Conservation (phyloP, 2,888 invertebrate genomes). For the Nemotelus nigrinus region DNA sequence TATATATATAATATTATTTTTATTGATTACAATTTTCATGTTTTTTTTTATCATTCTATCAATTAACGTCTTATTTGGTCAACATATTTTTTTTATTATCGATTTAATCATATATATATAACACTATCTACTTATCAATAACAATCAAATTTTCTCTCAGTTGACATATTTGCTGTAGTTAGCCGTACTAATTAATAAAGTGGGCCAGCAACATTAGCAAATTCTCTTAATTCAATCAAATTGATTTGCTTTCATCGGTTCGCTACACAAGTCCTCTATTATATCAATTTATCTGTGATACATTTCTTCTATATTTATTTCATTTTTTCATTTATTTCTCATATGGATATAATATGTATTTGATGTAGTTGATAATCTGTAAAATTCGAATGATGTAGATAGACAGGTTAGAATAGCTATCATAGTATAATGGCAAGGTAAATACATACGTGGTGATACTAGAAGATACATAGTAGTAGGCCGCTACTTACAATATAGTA, state of each 20-base stretch:
- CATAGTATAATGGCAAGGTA: neutral
- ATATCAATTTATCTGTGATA: neutral
- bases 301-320: slow-evolving; percentile 5
- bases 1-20: slow-evolving; percentile 25
- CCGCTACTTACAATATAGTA: slow-evolving; percentile 15
- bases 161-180: neutral
- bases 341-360: neutral
- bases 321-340: neutral
- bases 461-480: slow-evolving; percentile 18
- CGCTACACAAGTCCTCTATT: neutral
- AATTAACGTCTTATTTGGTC: slow-evolving; percentile 37
- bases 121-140: slow-evolving; percentile 34
- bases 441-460: neutral
- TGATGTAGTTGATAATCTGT: neutral
- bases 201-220: no score
- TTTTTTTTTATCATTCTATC: slow-evolving; percentile 3
- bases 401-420: neutral
- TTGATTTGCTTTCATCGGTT: neutral
- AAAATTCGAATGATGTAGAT: neutral
- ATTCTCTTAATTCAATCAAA: neutral
- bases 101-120: slow-evolving; percentile 22
- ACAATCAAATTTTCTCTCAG: slow-evolving; percentile 27
- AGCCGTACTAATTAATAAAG: no score
- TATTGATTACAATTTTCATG: slow-evolving; percentile 23
- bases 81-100: slow-evolving; percentile 26